Base-by-base conservation (phyloP, 2,888 invertebrate genomes). In the Limulus polyphemus region DNA sequence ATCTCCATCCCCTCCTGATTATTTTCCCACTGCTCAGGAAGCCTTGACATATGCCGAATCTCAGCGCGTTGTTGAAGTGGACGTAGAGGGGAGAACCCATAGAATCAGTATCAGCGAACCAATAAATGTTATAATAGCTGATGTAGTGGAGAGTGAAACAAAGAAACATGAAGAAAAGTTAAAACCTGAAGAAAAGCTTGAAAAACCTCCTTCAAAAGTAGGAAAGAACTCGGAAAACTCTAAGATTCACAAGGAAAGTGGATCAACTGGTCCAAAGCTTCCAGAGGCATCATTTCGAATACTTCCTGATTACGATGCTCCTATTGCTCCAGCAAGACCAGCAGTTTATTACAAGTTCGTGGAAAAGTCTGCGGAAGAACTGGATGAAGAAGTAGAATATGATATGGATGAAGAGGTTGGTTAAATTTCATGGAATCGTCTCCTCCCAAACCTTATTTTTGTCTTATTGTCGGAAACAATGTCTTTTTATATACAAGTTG, bases 381-480 rank as follows among this genome's bases (percentile, higher is more conserved):
- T 97, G 47, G 95, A 97, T 74, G 92, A 93, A 62, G 90, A 83
- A 72, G 82, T 86, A 0, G 98, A 98, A 76, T 99, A 98, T 79
- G 98, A 98, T 79, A 87, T 97, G 70, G 98, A 99, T 76, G 98
- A 98, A 75, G 97, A 98, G 75, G 79, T 79, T 65, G 65, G 62
- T 51, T 16, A 47, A 17, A 7, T 32, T n/a, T n/a, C n/a, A n/a
- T n/a, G n/a, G n/a, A n/a, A n/a, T n/a, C n/a, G 1, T 58, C n/a
- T 47, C 10, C 2, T 52, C 16, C 32, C 3, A 32, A 32, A 5
- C 32, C 32, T 32, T 32, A 32, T 32, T 7, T 32, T 32, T 32
- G 32, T 32, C 7, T 32, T 1, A 32, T 32, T 32, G 32, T 32
- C 3, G 5, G 5, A 32, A 32, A 32, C 32, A 32, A 32, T 32